These are phyloP conservation scores for Potamilus streckersoni DNA, from an alignment of 1,140 invertebrate genomes.

Conservation along the genomic window DNA sequence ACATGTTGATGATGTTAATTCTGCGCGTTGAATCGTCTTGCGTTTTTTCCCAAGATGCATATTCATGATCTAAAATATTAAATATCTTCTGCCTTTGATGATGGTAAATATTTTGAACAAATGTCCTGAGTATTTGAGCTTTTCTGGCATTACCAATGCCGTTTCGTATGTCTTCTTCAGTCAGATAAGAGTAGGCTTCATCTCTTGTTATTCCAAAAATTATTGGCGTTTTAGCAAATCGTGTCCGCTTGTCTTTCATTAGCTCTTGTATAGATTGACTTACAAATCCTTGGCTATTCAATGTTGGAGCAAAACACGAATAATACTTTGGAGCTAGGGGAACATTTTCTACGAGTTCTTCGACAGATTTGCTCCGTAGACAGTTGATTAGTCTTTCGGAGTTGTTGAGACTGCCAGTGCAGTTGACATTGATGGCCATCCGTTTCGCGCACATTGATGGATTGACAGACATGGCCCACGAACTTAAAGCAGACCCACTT, in stretches of 20 bases:
- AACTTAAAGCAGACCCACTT: slow-evolving; percentile 93
- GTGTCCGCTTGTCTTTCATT: neutral
- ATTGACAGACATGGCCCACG: slow-evolving; percentile 90
- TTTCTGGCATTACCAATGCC: slow-evolving; percentile 92
- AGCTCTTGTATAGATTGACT: no score
- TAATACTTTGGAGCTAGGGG: slow-evolving; percentile 66
- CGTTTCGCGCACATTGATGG: slow-evolving; percentile 87
- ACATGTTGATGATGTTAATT: slow-evolving; percentile 89
- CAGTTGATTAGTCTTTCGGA: slow-evolving; percentile 81
- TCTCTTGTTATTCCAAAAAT: slow-evolving; percentile 93
- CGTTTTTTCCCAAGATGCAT: slow-evolving; percentile 69
- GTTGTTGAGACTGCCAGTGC: slow-evolving; percentile 71
- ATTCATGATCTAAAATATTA: slow-evolving; percentile 96
- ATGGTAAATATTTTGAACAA: slow-evolving; percentile 87
- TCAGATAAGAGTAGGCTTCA: slow-evolving; percentile 89
- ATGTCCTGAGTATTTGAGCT: slow-evolving; percentile 91
- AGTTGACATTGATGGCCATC: slow-evolving; percentile 89
- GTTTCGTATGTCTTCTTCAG: slow-evolving; percentile 90
- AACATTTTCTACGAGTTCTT: slow-evolving; percentile 82
- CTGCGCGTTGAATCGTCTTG: slow-evolving; percentile 81
- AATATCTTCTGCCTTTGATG: slow-evolving; percentile 96
- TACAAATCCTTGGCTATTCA: slow-evolving; percentile 70
- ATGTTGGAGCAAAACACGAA: slow-evolving; percentile 76
- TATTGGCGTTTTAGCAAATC: slow-evolving; percentile 76
- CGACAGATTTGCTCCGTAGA: slow-evolving; percentile 82